Percentiles rank a stretch among this genome's conserved stretches.
These are phyloP conservation scores for Drosophila nr. fundita DNA, from an alignment of 2,888 invertebrate species.

Conservation along the genomic window DNA sequence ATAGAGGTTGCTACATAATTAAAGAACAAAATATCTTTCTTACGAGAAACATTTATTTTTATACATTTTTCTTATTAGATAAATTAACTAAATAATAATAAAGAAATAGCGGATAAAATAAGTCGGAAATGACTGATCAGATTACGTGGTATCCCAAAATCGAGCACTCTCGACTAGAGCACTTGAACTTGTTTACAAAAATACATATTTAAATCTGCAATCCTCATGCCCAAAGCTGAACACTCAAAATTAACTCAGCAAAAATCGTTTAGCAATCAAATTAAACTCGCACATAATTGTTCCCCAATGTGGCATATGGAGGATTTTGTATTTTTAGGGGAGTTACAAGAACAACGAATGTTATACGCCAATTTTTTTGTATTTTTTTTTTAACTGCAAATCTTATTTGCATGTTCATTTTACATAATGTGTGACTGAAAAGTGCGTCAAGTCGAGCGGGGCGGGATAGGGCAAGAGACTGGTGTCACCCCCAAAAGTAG, in stretches of 20 bases:
- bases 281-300: constrained; percentile 74
- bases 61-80: no score
- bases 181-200: not conserved
- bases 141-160: not conserved
- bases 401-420: constrained; percentile 84
- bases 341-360: constrained; percentile 51
- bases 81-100: no score
- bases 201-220: not conserved
- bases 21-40: not conserved
- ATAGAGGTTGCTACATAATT: not conserved
- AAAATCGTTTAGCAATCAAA: constrained; percentile 77
- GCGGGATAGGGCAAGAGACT: constrained; percentile 16
- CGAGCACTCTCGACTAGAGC: not conserved
- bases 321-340: constrained; percentile 22
- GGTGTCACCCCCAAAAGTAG: constrained; percentile 33
- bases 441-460: constrained; percentile 50
- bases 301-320: constrained; percentile 76
- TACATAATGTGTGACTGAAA: constrained; percentile 77
- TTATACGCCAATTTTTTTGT: constrained; percentile 76
- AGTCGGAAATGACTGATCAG: not conserved
- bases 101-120: not conserved
- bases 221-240: not conserved
- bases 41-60: not conserved
- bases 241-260: constrained; percentile 20
- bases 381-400: constrained; percentile 79